These are phyloP conservation scores for Drosophila eohydei DNA, from an alignment of 2,888 invertebrate species.

Conservation along the genomic window DNA sequence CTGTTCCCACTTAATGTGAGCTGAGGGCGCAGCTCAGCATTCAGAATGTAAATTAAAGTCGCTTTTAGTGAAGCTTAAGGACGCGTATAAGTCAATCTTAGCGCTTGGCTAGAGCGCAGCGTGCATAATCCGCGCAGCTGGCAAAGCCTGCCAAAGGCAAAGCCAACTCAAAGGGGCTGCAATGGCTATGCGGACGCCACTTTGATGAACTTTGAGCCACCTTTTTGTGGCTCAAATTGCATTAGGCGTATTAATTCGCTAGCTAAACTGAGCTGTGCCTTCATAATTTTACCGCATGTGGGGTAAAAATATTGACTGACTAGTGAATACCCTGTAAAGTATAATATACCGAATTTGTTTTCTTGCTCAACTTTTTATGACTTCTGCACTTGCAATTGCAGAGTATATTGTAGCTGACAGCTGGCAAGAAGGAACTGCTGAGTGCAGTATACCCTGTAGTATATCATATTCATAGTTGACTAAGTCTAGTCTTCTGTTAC, in stretches of 20 bases:
- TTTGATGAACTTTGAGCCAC: conserved; percentile 56
- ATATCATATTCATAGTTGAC: not conserved
- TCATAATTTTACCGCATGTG: conserved; percentile 20
- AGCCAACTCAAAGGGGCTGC: conserved; percentile 26
- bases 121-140: conserved; percentile 35
- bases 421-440: not conserved
- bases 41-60: conserved; percentile 22
- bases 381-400: too few species aligned
- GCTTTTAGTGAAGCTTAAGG: conserved; percentile 19
- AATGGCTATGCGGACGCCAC: conserved; percentile 14
- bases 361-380: too few species aligned
- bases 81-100: conserved; percentile 25
- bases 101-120: conserved; percentile 5
- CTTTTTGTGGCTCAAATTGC: conserved; percentile 64
- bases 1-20: not conserved
- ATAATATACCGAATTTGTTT: not conserved
- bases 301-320: not conserved
- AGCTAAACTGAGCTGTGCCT: conserved; percentile 34
- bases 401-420: not conserved
- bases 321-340: not conserved
- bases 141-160: conserved; percentile 9
- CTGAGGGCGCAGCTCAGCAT: not conserved
- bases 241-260: conserved; percentile 69
- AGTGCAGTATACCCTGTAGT: not conserved
- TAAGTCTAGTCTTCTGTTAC: not conserved